Evolutionary conservation across 2,888 invertebrate species (phyloP), one percentile per base, ranked within the genome.

Genomic region (Diogma glabrata): DNA sequence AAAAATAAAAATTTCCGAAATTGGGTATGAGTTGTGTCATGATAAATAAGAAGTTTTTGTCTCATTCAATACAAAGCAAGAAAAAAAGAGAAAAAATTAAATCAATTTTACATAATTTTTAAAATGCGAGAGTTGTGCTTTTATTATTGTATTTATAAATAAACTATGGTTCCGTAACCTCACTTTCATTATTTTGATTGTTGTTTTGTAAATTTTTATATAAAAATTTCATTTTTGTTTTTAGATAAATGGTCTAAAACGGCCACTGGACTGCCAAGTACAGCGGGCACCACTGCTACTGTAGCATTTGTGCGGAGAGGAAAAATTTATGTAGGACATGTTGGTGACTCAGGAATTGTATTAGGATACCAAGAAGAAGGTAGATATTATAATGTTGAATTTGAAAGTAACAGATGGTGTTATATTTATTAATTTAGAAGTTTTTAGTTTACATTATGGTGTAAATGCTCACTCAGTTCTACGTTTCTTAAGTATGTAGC

Each of bases 271-370:
- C 75, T 93, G 59, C 88, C 93, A 4, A 95, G 95, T 65, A 99
- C 97, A 0, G 93, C 97, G 0, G 97, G 97, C 6, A 96, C 96
- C 2, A 97, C 97, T 5, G 95, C 95, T 23, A 95, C 93, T 63
- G 82, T 96, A 52, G 94, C 92, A 4, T 94, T 97, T 66, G 91
- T 99, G 60, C 79, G 92, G 53, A 79, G 87, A 57, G 88, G 91
- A 30, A 95, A 95, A 76, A 84, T 97, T 59, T 97, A 95, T 64
- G 86, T 93, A 53, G 97, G 96, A 3, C 97, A 97, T 74, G 96
- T 97, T 2, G 97, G 97, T n/a, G 97, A 97, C 72, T 96, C 96
- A 0, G 92, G 88, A 22, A 92, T 99, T 62, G 87, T 93, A 10
- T 73, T 94, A 48, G 93, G 91, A 17, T 84, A 82, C 66, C 84